Evolutionary conservation across 2,797 vertebrate genomes (phyloP), one percentile per base, ranked within the genome.

Genomic region (Hyperoplus lanceolatus): DNA sequence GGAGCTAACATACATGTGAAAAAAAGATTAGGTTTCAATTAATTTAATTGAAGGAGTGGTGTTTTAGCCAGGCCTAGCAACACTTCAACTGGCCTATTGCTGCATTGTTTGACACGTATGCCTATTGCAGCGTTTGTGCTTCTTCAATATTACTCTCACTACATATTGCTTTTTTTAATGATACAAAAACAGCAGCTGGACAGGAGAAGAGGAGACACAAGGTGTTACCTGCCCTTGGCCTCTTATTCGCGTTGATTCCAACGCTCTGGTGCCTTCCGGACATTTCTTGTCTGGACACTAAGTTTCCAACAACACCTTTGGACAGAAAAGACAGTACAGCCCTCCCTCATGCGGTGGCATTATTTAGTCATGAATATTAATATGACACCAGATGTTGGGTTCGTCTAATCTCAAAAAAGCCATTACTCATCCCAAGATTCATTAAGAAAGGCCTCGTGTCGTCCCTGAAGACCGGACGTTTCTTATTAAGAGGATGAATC

Each of bases 401-500:
- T 90, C 76, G 75, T 89, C 72, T 87, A 81, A n/a, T 88, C 79
- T 86, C 84, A 85, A 83, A 85, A 29, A 75, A 83, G 73, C 77
- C 82, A 87, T 90, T 60, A 82, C 68, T 93, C 87, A 87, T 89
- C 79, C 71, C 62, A 57, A 82, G 79, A 88, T 89, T 93, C 90
- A 94, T 94, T 93, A 92, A 88, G 77, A 82, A 88, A 84, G 81
- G 84, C 83, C 60, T 42, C 16, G 50, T 4, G 65, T 83, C 72
- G 70, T 89, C 93, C 93, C 90, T 1, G 73, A 81, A 87, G 89
- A 91, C 61, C 85, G 84, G 87, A 88, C 84, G 80, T 92, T 87
- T 90, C 71, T 93, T 93, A 94, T 94, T 93, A 90, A 82, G 85
- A 79, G 87, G 83, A 93, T 93, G 92, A 94, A 93, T 92, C 91